Evolutionary conservation across 92 coral and sea anemone species (phyloP).

Genomic region (Phenganax subtilis): DNA sequence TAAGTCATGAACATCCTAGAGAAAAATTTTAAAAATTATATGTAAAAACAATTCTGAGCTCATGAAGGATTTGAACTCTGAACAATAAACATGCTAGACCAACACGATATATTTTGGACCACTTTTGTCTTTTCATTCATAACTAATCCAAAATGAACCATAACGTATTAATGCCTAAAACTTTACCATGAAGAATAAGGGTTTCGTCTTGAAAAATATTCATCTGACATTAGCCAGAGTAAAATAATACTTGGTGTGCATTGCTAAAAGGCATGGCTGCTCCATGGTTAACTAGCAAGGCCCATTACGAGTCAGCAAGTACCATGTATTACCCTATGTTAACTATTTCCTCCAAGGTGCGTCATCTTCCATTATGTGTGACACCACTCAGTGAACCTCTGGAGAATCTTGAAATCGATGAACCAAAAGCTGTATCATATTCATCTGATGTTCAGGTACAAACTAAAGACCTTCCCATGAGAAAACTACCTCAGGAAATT

Average conservation of each 20-base stretch:
- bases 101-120: not conserved
- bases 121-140: not conserved
- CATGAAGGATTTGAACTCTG: not conserved
- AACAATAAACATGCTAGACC: not conserved
- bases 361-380: conserved; percentile 28
- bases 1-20: not conserved
- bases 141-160: too few relatives aligned
- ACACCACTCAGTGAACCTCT: conserved; percentile 76
- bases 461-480: not conserved
- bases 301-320: too few relatives aligned
- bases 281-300: too few relatives aligned
- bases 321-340: not conserved
- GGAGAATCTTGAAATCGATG: conserved; percentile 44
- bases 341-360: conserved; percentile 4
- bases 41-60: not conserved
- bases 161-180: too few relatives aligned
- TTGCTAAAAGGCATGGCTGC: too few relatives aligned
- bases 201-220: too few relatives aligned
- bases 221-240: too few relatives aligned
- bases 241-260: too few relatives aligned
- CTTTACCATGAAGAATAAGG: too few relatives aligned
- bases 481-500: not conserved
- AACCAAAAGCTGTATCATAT: conserved; percentile 7
- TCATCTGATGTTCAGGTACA: conserved; percentile 37
- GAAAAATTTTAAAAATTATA: not conserved